These are phyloP conservation scores for Condylura cristata DNA, from an alignment of 2,113 vertebrate genomes.

Conservation along the genomic window DNA sequence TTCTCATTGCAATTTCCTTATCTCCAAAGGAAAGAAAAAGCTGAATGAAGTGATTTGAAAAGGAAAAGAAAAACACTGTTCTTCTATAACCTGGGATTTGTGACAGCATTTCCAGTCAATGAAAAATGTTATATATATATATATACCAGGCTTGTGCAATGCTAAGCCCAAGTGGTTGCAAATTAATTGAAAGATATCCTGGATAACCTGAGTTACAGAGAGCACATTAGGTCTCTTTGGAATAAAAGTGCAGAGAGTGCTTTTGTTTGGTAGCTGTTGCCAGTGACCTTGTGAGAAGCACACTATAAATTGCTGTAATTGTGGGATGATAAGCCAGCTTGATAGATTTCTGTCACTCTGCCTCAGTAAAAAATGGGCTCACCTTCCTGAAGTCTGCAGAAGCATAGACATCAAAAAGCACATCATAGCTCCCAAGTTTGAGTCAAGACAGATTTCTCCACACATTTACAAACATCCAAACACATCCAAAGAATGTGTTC, in stretches of 20 bases:
- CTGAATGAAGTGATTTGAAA: slow-evolving; percentile 50
- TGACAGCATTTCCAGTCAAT: background rate
- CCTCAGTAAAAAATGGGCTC: slow-evolving; percentile 67
- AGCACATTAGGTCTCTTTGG: background rate
- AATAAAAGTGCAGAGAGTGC: slow-evolving; percentile 55
- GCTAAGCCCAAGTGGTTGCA: slow-evolving; percentile 59
- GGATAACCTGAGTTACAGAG: slow-evolving; percentile 12
- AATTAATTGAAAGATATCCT: slow-evolving; percentile 72
- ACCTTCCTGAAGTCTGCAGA: slow-evolving; percentile 60
- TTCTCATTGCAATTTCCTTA: background rate
- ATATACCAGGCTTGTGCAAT: background rate
- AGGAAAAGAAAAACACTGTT: background rate
- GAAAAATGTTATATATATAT: slow-evolving; percentile 17
- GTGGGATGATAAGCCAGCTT: slow-evolving; percentile 70
- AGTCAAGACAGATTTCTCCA: background rate
- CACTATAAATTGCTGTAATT: slow-evolving; percentile 74
- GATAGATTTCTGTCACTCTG: slow-evolving; percentile 81
- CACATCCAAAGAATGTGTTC: background rate
- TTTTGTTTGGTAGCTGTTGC: slow-evolving; percentile 63
- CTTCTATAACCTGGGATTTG: background rate
- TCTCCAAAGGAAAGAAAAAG: slow-evolving; percentile 46
- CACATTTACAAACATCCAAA: background rate
- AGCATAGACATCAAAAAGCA: slow-evolving; percentile 59
- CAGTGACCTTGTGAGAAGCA: slow-evolving; percentile 75
- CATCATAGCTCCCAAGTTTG: background rate